A percentile compares a stretch with the other conserved stretches of the same genome.
Conservation (phyloP, 2,797 vertebrate species). For the Microhierax caerulescens region DNA sequence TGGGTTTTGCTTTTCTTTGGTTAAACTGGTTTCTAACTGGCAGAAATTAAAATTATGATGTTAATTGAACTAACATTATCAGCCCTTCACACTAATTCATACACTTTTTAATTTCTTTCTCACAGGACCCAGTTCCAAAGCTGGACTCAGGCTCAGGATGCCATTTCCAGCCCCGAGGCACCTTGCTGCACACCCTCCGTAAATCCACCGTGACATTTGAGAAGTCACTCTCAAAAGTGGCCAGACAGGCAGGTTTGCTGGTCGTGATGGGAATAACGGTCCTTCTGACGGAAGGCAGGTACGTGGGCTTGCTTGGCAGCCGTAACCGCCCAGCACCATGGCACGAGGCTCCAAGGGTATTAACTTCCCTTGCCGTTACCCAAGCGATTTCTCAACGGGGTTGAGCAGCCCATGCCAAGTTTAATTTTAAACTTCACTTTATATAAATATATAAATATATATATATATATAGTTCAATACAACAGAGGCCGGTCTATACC, state of each 20-base stretch:
- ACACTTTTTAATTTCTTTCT: background rate
- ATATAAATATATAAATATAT: no score
- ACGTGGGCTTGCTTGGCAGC: accelerated
- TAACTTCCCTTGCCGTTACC: background rate
- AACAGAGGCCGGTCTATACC: background rate
- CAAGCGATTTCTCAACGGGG: background rate
- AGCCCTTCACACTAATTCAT: background rate
- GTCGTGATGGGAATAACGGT: accelerated
- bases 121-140: background rate
- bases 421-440: background rate
- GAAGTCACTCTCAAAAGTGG: background rate
- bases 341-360: background rate
- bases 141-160: background rate
- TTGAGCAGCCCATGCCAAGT: background rate
- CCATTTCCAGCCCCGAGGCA: background rate
- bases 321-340: background rate
- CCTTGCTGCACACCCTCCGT: background rate
- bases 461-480: background rate
- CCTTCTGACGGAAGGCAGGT: background rate
- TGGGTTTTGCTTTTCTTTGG: background rate
- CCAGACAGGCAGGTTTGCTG: background rate
- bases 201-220: background rate
- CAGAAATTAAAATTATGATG: background rate
- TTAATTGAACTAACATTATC: accelerated
- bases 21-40: background rate